Percentiles rank a stretch among this genome's conserved stretches.
phyloP scores from a whole-genome alignment of 2,888 invertebrate species.

The Tinea semifulvella region DNA sequence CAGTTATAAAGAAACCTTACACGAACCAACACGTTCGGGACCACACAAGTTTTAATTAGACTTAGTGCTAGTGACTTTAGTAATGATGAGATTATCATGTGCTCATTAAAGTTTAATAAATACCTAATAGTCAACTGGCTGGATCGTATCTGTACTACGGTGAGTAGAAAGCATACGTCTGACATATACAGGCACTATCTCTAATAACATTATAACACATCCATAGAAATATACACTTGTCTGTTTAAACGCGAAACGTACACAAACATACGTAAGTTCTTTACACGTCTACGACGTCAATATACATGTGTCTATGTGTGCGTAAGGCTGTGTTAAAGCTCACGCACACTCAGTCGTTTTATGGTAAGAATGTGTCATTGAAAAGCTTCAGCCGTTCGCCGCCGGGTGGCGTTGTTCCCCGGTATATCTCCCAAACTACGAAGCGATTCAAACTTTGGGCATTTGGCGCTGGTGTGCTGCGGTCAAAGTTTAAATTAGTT shows the following conservation, averaged over 20 bases:
- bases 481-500: conserved; percentile 39
- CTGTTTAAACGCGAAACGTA: conserved; percentile 28
- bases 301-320: conserved; percentile 38
- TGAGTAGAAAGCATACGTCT: conserved; percentile 2
- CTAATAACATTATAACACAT: conserved; percentile 10
- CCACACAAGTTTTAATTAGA: conserved; percentile 45
- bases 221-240: conserved; percentile 4
- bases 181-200: background rate
- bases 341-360: conserved; percentile 39
- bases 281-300: conserved; percentile 44
- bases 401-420: conserved; percentile 51
- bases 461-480: conserved; percentile 45
- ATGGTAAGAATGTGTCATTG: conserved; percentile 42
- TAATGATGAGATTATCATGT: conserved; percentile 26
- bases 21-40: conserved; percentile 56
- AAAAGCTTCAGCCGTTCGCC: conserved; percentile 61
- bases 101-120: conserved; percentile 17
- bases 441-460: conserved; percentile 28
- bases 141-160: background rate
- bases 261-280: conserved; percentile 42
- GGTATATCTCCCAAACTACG: conserved; percentile 38
- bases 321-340: conserved; percentile 29
- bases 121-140: background rate
- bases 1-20: conserved; percentile 61
- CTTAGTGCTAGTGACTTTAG: conserved; percentile 46